phyloP scores from a whole-genome alignment of 1,140 invertebrate genomes.

The Drosophila pseudoobscura region DNA sequence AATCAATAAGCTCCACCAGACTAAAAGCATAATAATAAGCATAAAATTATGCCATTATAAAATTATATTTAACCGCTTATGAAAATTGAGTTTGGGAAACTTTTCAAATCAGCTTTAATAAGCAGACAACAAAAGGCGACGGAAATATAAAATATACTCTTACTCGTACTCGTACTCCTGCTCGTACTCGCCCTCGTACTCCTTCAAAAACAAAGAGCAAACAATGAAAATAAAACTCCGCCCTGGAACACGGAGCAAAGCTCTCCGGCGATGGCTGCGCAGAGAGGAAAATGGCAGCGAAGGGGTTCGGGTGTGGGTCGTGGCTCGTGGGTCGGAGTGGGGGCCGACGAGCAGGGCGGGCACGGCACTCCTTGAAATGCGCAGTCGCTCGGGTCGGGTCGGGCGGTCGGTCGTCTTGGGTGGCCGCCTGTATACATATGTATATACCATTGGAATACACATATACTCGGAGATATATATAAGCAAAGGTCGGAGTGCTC shows the following conservation, averaged over 20 bases:
- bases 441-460: conserved; percentile 5
- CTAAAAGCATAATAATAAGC: conserved; percentile 34
- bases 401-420: conserved; percentile 31
- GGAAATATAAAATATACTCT: conserved; percentile 28
- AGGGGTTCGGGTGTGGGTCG: background rate
- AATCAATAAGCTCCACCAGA: conserved; percentile 40
- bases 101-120: conserved; percentile 73
- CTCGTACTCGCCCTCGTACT: background rate
- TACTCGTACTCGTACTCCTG: background rate
- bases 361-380: conserved; percentile 69
- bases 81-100: conserved; percentile 44
- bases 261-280: conserved; percentile 72
- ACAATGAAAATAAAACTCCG: conserved; percentile 60
- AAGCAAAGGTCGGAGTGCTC: conserved; percentile 46
- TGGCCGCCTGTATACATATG: conserved; percentile 10
- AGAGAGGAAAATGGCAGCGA: conserved; percentile 64
- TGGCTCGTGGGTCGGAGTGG: background rate
- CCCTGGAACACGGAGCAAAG: conserved; percentile 51
- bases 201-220: conserved; percentile 28
- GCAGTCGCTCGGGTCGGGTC: conserved; percentile 56
- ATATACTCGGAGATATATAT: conserved; percentile 22
- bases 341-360: conserved; percentile 1
- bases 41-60: conserved; percentile 47
- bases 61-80: conserved; percentile 48
- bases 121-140: conserved; percentile 45